A percentile compares a stretch with the other conserved stretches of the same genome.
Evolutionary conservation across 2,113 vertebrate species (phyloP).

Genomic region (Strigops habroptila): DNA sequence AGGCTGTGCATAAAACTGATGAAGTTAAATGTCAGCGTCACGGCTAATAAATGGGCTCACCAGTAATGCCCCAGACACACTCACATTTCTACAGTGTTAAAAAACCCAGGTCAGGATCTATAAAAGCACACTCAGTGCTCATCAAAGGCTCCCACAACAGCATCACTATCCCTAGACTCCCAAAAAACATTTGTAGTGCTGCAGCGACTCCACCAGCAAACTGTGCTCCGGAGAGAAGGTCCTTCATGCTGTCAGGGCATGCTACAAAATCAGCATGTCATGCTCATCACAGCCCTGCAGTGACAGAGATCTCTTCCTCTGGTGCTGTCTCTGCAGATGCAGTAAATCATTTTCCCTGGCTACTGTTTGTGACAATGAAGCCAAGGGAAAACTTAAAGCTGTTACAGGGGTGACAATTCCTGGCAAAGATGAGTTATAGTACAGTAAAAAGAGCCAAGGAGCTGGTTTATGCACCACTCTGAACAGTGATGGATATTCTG

Average conservation of each 20-base stretch:
- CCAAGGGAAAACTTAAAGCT: slow-evolving; percentile 26
- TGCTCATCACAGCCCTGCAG: not conserved
- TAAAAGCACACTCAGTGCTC: not conserved
- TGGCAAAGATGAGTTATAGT: slow-evolving; percentile 33
- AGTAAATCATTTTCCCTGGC: slow-evolving; percentile 43
- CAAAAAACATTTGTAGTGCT: not conserved
- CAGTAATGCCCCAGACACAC: not conserved
- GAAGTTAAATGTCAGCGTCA: not conserved
- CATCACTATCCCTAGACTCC: not conserved
- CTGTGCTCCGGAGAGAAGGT: not conserved
- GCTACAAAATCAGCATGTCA: slow-evolving; percentile 24
- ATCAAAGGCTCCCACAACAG: not conserved
- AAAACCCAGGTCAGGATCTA: not conserved
- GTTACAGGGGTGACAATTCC: slow-evolving; percentile 36
- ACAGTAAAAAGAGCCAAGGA: slow-evolving; percentile 26
- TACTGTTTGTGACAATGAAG: slow-evolving; percentile 52
- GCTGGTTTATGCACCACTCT: not conserved
- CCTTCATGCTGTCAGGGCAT: not conserved
- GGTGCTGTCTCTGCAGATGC: slow-evolving; percentile 16
- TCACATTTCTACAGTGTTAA: not conserved
- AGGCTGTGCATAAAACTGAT: not conserved
- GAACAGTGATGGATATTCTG: slow-evolving; percentile 22
- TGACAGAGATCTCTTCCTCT: slow-evolving; percentile 52
- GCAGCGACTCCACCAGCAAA: not conserved
- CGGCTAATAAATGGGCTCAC: not conserved